These are phyloP conservation scores for Andinoacara biseriatus DNA, from an alignment of 2,113 vertebrate genomes.

Conservation along the genomic window DNA sequence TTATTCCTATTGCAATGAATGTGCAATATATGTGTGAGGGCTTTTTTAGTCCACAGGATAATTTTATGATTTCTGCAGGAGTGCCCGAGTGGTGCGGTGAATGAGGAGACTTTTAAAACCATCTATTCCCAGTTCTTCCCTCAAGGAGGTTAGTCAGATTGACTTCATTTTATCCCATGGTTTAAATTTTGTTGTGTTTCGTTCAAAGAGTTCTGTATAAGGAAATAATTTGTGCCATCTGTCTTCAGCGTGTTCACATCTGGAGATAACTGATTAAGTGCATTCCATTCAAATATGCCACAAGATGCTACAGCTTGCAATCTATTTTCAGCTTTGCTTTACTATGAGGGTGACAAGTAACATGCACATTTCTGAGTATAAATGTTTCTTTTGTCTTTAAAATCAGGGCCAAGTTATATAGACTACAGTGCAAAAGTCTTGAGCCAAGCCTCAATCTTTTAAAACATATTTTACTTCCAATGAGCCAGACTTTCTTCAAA, in stretches of 20 bases:
- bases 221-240: neutral
- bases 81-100: constrained; percentile 92
- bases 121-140: constrained; percentile 98
- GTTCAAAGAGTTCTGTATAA: neutral
- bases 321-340: neutral
- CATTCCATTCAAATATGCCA: neutral
- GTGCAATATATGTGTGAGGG: neutral
- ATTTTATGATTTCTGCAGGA: constrained; percentile 81
- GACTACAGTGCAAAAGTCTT: neutral
- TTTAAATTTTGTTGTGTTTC: neutral
- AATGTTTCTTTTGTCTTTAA: neutral
- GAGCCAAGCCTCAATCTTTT: neutral
- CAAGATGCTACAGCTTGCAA: neutral
- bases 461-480: neutral
- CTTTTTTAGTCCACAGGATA: neutral
- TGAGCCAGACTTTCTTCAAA: neutral
- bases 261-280: neutral
- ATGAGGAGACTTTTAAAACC: constrained; percentile 94
- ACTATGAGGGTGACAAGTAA: neutral
- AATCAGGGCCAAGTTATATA: neutral
- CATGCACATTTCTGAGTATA: neutral
- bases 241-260: neutral
- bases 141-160: constrained; percentile 87
- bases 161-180: neutral
- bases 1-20: neutral